phyloP scores from a whole-genome alignment of 2,888 invertebrate genomes.

The Neoaliturus tenellus region DNA sequence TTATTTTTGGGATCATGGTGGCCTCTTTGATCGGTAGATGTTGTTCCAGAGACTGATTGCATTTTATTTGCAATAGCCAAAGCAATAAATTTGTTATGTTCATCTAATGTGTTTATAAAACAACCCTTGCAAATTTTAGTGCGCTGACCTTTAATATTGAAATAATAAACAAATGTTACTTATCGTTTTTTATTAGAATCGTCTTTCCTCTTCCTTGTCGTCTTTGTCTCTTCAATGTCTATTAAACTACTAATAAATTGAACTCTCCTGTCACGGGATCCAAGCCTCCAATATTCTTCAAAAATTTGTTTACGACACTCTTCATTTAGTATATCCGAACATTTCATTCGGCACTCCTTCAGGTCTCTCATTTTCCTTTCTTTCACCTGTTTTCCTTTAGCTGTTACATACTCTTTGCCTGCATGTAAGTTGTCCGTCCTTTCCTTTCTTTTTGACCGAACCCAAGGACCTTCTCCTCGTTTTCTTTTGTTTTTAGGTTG shows the following conservation, averaged over 20 bases:
- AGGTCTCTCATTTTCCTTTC: slow-evolving; percentile 31
- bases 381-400: slow-evolving; percentile 22
- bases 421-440: background rate
- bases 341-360: slow-evolving; percentile 27
- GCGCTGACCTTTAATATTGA: slow-evolving; percentile 37
- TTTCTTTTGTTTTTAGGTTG: background rate
- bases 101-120: slow-evolving; percentile 51
- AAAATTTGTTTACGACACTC: slow-evolving; percentile 41
- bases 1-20: slow-evolving; percentile 15
- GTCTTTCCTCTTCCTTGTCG: slow-evolving; percentile 25
- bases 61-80: slow-evolving; percentile 27
- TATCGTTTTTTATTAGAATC: slow-evolving; percentile 20
- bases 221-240: slow-evolving; percentile 24
- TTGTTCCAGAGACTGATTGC: slow-evolving; percentile 28
- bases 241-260: slow-evolving; percentile 35
- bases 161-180: slow-evolving; percentile 31
- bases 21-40: slow-evolving; percentile 48
- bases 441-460: background rate
- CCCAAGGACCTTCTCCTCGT: slow-evolving; percentile 14
- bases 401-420: slow-evolving; percentile 3
- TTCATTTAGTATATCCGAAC: background rate
- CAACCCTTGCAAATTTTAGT: slow-evolving; percentile 49
- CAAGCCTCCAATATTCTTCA: slow-evolving; percentile 55
- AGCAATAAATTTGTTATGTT: slow-evolving; percentile 51
- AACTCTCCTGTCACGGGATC: slow-evolving; percentile 41